A percentile compares a stretch with the other conserved stretches of the same genome.
Conservation (phyloP, 1,140 invertebrate species). For the Microplitis mediator region DNA sequence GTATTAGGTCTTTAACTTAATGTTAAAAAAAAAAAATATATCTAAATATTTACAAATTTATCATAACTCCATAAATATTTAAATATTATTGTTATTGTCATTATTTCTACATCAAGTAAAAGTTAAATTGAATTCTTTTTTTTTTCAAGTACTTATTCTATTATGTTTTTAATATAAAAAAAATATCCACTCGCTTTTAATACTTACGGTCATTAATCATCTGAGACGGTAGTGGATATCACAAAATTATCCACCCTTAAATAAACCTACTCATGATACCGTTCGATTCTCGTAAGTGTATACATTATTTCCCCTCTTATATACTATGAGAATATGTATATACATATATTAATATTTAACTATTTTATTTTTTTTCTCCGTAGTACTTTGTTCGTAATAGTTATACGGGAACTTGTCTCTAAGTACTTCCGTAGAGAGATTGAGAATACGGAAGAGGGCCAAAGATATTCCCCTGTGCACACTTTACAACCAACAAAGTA, state of each 20-base stretch:
- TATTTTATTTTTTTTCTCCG: no score
- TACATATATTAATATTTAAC: no score
- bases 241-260: background rate
- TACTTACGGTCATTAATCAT: slow-evolving; percentile 6
- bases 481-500: slow-evolving; percentile 21
- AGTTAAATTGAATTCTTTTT: no score
- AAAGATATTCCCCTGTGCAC: slow-evolving; percentile 20
- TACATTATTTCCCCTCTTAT: background rate
- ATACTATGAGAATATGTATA: no score
- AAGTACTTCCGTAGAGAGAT: slow-evolving; percentile 7
- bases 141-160: no score
- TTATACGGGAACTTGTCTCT: no score
- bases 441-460: background rate
- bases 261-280: slow-evolving; percentile 10
- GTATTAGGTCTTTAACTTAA: no score
- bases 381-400: no score
- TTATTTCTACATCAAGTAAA: no score
- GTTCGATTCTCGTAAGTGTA: slow-evolving; percentile 2
- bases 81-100: no score
- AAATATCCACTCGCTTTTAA: background rate
- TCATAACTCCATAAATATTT: background rate
- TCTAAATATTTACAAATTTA: background rate
- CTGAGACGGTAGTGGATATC: background rate
- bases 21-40: background rate
- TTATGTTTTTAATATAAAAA: no score